Evolutionary conservation across 2,113 vertebrate species (phyloP).

Genomic region (Dendropsophus ebraccatus): DNA sequence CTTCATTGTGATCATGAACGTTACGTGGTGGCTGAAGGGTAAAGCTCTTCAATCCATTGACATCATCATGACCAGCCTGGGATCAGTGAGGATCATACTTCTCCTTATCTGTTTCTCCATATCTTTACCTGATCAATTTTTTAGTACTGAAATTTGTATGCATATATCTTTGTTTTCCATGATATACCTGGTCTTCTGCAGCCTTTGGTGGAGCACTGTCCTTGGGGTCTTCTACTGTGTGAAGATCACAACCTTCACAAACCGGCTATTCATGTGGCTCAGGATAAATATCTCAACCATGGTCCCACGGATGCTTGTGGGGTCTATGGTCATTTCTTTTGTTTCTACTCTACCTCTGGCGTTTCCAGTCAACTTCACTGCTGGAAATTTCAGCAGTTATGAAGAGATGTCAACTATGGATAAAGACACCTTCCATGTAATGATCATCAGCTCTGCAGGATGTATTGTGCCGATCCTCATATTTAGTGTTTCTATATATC

Average conservation of each 20-base stretch:
- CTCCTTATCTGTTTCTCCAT: background rate
- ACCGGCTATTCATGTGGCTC: background rate
- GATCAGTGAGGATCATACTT: background rate
- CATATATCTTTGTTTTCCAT: background rate
- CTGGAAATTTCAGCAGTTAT: too few species aligned
- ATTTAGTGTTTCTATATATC: background rate
- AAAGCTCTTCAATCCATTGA: background rate
- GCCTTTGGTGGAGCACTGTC: slow-evolving; percentile 4
- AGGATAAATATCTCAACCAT: background rate
- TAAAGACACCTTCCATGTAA: too few species aligned
- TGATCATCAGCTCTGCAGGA: background rate
- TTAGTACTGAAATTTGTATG: background rate
- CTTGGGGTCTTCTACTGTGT: slow-evolving; percentile 3
- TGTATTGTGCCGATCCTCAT: background rate
- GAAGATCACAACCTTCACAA: slow-evolving; percentile 1
- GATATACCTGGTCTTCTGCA: background rate
- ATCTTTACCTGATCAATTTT: background rate
- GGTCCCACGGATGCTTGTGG: slow-evolving; percentile 8
- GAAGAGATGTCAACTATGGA: too few species aligned
- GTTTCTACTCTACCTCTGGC: background rate
- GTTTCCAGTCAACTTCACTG: too few species aligned
- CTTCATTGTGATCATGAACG: too few species aligned
- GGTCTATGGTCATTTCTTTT: background rate
- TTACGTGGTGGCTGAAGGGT: too few species aligned
- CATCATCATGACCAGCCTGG: background rate